Conservation (phyloP, 2,888 invertebrate species). For the Archips crataeganus region DNA sequence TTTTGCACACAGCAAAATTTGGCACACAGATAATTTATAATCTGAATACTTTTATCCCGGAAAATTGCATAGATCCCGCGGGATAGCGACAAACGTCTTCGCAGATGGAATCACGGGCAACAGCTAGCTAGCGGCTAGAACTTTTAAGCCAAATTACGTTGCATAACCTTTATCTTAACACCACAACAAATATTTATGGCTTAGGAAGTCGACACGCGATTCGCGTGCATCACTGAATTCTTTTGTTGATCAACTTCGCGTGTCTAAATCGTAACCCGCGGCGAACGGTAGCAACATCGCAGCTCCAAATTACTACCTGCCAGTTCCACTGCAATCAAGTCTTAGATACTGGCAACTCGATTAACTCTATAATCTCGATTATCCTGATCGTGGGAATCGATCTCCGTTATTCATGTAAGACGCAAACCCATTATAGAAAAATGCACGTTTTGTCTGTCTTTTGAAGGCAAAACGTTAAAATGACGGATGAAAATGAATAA, state of each 20-base stretch:
- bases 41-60: too few species aligned
- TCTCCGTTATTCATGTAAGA: constrained; percentile 34
- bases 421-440: too few species aligned
- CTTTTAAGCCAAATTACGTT: too few species aligned
- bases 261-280: constrained; percentile 63
- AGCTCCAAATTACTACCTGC: constrained; percentile 70
- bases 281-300: constrained; percentile 69
- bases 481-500: too few species aligned
- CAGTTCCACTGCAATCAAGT: constrained; percentile 52
- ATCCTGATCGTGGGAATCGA: constrained; percentile 71
- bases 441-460: too few species aligned
- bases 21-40: too few species aligned
- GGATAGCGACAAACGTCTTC: too few species aligned
- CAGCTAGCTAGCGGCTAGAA: too few species aligned
- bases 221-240: constrained; percentile 41
- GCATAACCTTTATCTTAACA: not conserved
- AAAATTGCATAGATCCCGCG: too few species aligned
- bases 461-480: too few species aligned
- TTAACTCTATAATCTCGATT: constrained; percentile 53
- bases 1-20: too few species aligned
- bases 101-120: too few species aligned
- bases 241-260: constrained; percentile 53
- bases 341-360: constrained; percentile 41
- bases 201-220: not conserved
- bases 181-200: not conserved